A percentile compares a stretch with the other conserved stretches of the same genome.
These are phyloP conservation scores for Thaumetopoea pityocampa DNA, from an alignment of 1,140 invertebrate genomes.

Conservation along the genomic window DNA sequence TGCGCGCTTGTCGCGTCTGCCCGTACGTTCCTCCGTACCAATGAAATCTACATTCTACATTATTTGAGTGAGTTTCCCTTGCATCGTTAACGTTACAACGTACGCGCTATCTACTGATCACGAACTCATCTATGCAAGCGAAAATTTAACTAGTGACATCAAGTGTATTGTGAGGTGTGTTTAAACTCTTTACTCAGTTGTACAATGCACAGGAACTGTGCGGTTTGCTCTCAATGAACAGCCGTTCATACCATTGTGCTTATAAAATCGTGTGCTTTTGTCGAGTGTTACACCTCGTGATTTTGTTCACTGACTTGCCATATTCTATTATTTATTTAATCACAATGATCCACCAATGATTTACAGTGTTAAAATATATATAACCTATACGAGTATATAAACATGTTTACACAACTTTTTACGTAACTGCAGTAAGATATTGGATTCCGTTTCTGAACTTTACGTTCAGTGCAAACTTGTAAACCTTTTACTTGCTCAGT, in stretches of 20 bases:
- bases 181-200: constrained; percentile 25
- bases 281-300: constrained; percentile 25
- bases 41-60: constrained; percentile 5
- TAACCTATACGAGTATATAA: constrained; percentile 18
- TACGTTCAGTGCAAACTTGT: no score
- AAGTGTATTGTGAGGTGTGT: constrained; percentile 17
- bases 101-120: no score
- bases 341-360: constrained; percentile 7
- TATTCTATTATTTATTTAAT: constrained; percentile 11
- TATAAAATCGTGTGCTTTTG: constrained; percentile 30
- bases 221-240: constrained; percentile 37
- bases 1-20: constrained; percentile 34
- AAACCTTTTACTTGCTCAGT: no score
- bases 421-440: constrained; percentile 24
- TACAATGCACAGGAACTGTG: constrained; percentile 56
- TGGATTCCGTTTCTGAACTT: constrained; percentile 18
- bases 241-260: constrained; percentile 28
- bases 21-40: constrained; percentile 10
- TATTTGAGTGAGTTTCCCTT: no score
- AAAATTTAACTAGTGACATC: no score
- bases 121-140: no score
- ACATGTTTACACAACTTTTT: constrained; percentile 28
- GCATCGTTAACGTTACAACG: no score
- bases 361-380: constrained; percentile 5
- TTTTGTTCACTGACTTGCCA: constrained; percentile 26